These are phyloP conservation scores for Camponotus pennsylvanicus DNA, from an alignment of 1,140 invertebrate species.

Conservation along the genomic window DNA sequence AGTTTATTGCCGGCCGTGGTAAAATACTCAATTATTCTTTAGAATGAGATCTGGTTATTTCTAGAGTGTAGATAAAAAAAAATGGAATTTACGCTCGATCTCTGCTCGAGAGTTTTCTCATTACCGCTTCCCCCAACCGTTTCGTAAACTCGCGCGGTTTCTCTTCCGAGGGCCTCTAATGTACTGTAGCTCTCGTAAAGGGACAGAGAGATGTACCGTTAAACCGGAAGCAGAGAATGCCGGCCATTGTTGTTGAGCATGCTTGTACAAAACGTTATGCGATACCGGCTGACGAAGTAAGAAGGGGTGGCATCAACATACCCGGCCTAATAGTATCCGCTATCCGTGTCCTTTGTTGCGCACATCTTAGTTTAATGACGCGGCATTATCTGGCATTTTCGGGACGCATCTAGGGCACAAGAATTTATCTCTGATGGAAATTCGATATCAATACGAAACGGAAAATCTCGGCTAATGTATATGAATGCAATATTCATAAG, in stretches of 20 bases:
- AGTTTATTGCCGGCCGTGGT: neutral
- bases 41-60: conserved; percentile 15
- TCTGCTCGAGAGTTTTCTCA: conserved; percentile 63
- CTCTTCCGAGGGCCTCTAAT: conserved; percentile 45
- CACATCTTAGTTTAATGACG: conserved; percentile 67
- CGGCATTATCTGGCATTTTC: conserved; percentile 57
- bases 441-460: conserved; percentile 58
- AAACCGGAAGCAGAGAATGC: conserved; percentile 60
- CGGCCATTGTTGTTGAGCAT: conserved; percentile 63
- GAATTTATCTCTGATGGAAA: conserved; percentile 71
- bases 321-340: conserved; percentile 67
- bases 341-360: conserved; percentile 68
- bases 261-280: conserved; percentile 67
- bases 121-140: conserved; percentile 57
- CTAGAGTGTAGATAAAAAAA: conserved; percentile 16
- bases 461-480: conserved; percentile 36
- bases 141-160: conserved; percentile 51
- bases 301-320: conserved; percentile 65
- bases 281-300: conserved; percentile 69
- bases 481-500: conserved; percentile 45
- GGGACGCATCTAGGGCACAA: conserved; percentile 46
- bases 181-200: conserved; percentile 33
- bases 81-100: conserved; percentile 69
- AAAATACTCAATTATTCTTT: conserved; percentile 28
- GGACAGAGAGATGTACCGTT: conserved; percentile 16